A percentile compares a stretch with the other conserved stretches of the same genome.
Evolutionary conservation across 2,888 invertebrate genomes (phyloP).

Genomic region (Diplolepis rosae): DNA sequence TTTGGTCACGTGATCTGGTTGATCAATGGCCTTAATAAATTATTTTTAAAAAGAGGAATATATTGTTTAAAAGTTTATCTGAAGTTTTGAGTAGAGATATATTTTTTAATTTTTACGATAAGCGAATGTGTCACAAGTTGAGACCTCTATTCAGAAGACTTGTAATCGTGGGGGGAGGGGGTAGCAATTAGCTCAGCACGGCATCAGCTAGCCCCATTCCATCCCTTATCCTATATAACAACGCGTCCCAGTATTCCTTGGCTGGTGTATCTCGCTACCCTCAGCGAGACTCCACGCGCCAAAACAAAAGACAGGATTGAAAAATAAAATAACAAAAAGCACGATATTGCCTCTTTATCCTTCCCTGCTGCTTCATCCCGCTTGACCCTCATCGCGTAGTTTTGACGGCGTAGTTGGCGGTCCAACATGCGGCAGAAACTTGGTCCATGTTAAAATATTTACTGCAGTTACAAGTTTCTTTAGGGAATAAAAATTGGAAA

Average conservation of each 20-base stretch:
- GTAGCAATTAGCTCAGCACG: conserved; percentile 65
- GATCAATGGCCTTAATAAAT: no score
- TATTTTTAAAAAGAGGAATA: no score
- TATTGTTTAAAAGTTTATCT: not conserved
- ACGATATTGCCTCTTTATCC: conserved; percentile 40
- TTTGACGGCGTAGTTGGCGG: conserved; percentile 15
- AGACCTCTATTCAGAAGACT: conserved; percentile 71
- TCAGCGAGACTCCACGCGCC: conserved; percentile 41
- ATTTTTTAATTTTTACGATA: conserved; percentile 14
- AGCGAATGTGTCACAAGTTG: conserved; percentile 45
- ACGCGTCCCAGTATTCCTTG: conserved; percentile 35
- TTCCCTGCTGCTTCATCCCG: conserved; percentile 37
- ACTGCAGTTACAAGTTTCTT: conserved; percentile 65
- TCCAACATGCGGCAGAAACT: conserved; percentile 40
- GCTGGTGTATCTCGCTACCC: conserved; percentile 41
- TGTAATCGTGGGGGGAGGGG: conserved; percentile 68
- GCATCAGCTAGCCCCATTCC: conserved; percentile 51
- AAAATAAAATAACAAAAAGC: conserved; percentile 64
- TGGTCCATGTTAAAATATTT: conserved; percentile 66
- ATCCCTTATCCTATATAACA: conserved; percentile 44
- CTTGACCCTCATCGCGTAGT: conserved; percentile 36
- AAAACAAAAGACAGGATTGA: conserved; percentile 65
- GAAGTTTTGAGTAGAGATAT: not conserved
- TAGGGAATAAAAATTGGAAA: no score
- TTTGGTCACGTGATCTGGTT: no score